Evolutionary conservation across 2,113 vertebrate genomes (phyloP).

Genomic region (Ctenomys sociabilis): DNA sequence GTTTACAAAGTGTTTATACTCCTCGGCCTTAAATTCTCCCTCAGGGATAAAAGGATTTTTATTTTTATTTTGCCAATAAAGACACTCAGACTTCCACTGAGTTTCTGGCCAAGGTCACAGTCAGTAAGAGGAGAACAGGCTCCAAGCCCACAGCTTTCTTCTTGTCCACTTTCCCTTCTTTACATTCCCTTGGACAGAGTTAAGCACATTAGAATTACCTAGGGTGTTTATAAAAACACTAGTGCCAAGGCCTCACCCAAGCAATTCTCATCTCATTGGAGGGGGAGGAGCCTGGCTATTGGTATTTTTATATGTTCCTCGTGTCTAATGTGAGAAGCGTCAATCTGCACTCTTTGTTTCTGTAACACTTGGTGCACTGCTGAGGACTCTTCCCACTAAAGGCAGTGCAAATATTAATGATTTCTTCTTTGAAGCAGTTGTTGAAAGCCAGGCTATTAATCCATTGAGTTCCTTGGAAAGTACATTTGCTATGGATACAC

Average conservation of each 20-base stretch:
- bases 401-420: neutral
- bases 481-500: conserved; percentile 29
- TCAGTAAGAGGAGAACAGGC: neutral
- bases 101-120: neutral
- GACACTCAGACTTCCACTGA: neutral
- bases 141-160: neutral
- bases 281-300: neutral
- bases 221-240: neutral
- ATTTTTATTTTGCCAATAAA: conserved; percentile 37
- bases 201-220: neutral
- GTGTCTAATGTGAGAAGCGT: neutral
- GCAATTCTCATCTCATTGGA: neutral
- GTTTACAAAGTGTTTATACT: neutral
- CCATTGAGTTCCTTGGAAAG: neutral
- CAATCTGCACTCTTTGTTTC: neutral
- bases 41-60: neutral
- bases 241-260: neutral
- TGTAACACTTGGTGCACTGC: neutral
- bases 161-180: neutral
- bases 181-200: neutral
- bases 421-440: conserved; percentile 35
- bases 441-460: conserved; percentile 24
- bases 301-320: neutral
- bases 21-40: neutral
- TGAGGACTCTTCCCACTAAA: neutral